These are phyloP conservation scores for Chascanopsetta lugubris DNA, from an alignment of 2,113 vertebrate genomes.

Conservation along the genomic window DNA sequence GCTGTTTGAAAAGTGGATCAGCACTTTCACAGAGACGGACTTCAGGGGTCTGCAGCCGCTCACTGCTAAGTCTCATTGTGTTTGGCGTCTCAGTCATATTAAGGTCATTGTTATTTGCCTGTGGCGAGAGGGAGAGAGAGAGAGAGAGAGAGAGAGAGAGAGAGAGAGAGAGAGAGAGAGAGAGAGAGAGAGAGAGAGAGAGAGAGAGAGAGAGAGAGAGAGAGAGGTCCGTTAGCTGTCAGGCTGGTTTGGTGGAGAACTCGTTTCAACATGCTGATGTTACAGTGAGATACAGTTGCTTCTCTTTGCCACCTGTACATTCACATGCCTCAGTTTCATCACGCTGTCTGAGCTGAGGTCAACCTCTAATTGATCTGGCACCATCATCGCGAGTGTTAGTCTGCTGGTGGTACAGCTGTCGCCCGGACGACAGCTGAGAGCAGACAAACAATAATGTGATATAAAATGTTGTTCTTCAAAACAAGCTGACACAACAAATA, in stretches of 20 bases:
- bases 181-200: constrained; percentile 4
- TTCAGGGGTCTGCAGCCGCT: constrained; percentile 21
- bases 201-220: constrained; percentile 3
- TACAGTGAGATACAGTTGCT: background rate
- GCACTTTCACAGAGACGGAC: constrained; percentile 28
- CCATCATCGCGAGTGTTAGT: background rate
- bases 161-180: background rate
- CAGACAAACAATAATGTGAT: constrained; percentile 3
- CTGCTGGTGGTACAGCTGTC: background rate
- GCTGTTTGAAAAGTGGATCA: constrained; percentile 42
- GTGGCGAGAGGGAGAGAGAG: background rate
- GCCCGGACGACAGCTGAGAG: background rate
- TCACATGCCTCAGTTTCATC: constrained; percentile 4
- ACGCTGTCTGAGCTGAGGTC: background rate
- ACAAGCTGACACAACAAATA: background rate
- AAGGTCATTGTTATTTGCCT: constrained; percentile 20
- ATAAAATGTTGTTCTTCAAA: background rate
- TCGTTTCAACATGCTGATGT: constrained; percentile 1
- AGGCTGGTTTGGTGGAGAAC: constrained; percentile 49
- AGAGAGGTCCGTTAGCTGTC: constrained; percentile 43
- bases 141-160: constrained; percentile 4
- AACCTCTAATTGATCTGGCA: background rate
- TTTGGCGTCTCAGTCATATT: constrained; percentile 19
- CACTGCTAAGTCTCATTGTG: background rate
- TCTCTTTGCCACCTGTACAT: background rate